These are phyloP conservation scores for Urocynchramus pylzowi DNA, from an alignment of 2,113 vertebrate genomes.

Conservation along the genomic window DNA sequence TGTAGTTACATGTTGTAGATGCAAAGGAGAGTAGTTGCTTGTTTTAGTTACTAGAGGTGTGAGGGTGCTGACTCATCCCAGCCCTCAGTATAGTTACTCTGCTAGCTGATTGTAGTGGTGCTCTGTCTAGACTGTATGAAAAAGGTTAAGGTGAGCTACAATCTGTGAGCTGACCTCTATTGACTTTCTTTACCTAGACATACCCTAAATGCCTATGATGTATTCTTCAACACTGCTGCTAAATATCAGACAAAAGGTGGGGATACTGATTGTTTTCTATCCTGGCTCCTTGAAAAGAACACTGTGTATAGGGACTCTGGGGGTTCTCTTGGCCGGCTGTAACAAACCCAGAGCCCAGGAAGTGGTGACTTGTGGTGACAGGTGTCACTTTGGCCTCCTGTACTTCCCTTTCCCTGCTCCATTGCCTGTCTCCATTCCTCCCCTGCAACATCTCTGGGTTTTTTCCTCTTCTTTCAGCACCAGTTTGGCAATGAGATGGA, in stretches of 20 bases:
- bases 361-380: conserved; percentile 37
- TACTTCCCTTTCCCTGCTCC: background rate
- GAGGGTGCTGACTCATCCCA: background rate
- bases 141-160: conserved; percentile 67
- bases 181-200: conserved; percentile 67
- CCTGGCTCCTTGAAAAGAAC: conserved; percentile 58
- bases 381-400: conserved; percentile 18
- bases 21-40: background rate
- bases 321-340: conserved; percentile 21
- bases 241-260: conserved; percentile 66
- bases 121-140: conserved; percentile 58
- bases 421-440: conserved; percentile 45
- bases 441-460: conserved; percentile 2
- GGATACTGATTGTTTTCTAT: conserved; percentile 63
- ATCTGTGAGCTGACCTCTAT: conserved; percentile 62
- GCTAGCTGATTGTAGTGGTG: conserved; percentile 16
- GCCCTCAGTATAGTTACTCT: background rate
- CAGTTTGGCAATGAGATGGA: conserved; percentile 47
- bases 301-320: conserved; percentile 24
- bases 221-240: conserved; percentile 67
- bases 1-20: fast-evolving
- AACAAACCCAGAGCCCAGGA: conserved; percentile 43
- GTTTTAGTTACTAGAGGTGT: background rate
- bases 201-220: conserved; percentile 65
- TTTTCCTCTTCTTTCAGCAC: conserved; percentile 56